Evolutionary conservation across 2,888 invertebrate genomes (phyloP), one percentile per base, ranked within the genome.

Genomic region (Drosophila planitibia): DNA sequence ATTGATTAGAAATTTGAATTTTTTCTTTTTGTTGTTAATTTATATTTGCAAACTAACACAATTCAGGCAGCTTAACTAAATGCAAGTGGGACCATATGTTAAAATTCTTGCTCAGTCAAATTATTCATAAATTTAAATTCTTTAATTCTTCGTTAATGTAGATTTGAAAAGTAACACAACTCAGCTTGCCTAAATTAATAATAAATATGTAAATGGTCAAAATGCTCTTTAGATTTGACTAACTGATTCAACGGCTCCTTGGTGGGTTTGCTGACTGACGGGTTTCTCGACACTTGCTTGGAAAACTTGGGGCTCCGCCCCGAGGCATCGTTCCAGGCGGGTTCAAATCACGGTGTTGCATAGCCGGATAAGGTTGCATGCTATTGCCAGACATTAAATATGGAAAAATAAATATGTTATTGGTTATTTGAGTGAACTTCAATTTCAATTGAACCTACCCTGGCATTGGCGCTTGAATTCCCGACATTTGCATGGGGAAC

Each of bases 241-340:
- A 63, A 81, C 68, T 52, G 76, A 66, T 58, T 79, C 81, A 4
- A 81, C 79, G 3, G 76, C 81, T 6, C 76, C 80, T 14, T 49
- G 33, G n/a, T 76, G 81, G 0, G 32, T 25, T 47, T 81, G 76
- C 0, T 51, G 49, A 39, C 14, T 22, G 7, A 16, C 3, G 1
- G 49, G 9, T n/a, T 65, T 70, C 12, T 66, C 51, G 25, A 4
- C 30, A 14, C 9, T 10, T 51, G 16, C 14, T 33, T 2, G 81
- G 54, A 64, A 32, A 22, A 71, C 32, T 7, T 16, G 57, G 4
- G 41, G 1, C 7, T 57, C 53, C 10, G 22, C 19, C 2, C 19
- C 22, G n/a, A 37, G 52, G 4, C 52, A 28, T 39, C 10, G 33
- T n/a, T 4, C n/a, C 47, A 6, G 37, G 25, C 25, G 10, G n/a